phyloP scores from a whole-genome alignment of 2,888 invertebrate species.

The Amphipoea lucens region DNA sequence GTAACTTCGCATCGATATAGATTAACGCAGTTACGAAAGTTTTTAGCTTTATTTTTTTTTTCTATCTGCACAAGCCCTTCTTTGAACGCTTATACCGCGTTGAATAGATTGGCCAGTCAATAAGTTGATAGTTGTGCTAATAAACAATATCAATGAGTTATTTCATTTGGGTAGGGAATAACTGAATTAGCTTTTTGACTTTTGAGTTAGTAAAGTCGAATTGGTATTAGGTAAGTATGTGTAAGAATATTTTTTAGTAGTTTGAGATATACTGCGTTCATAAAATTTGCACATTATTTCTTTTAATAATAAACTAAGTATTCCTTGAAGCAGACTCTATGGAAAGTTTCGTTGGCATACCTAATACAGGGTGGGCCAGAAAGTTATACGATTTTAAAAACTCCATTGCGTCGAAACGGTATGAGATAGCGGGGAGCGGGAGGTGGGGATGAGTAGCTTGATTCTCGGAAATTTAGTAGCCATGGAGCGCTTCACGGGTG shows the following conservation, averaged over 20 bases:
- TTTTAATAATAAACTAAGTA: background rate
- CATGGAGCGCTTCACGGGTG: too few species aligned
- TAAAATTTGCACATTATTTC: background rate
- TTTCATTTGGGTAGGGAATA: background rate
- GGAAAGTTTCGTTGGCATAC: slow-evolving; percentile 7
- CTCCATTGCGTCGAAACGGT: too few species aligned
- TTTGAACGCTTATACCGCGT: background rate
- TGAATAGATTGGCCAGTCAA: background rate
- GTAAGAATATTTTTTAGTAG: slow-evolving; percentile 12
- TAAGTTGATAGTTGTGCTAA: background rate
- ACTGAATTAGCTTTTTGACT: background rate
- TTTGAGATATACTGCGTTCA: background rate
- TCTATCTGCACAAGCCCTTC: too few species aligned
- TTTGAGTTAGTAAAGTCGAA: background rate
- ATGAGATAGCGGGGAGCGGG: too few species aligned
- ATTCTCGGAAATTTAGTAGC: too few species aligned
- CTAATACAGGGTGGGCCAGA: too few species aligned
- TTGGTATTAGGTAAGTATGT: slow-evolving; percentile 19
- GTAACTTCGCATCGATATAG: background rate
- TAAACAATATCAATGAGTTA: background rate
- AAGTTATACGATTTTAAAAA: too few species aligned
- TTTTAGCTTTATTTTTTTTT: background rate
- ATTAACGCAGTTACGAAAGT: background rate
- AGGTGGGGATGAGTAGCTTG: too few species aligned
- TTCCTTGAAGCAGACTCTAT: background rate